Evolutionary conservation across 2,797 vertebrate species (phyloP).

Genomic region (Parambassis ranga): DNA sequence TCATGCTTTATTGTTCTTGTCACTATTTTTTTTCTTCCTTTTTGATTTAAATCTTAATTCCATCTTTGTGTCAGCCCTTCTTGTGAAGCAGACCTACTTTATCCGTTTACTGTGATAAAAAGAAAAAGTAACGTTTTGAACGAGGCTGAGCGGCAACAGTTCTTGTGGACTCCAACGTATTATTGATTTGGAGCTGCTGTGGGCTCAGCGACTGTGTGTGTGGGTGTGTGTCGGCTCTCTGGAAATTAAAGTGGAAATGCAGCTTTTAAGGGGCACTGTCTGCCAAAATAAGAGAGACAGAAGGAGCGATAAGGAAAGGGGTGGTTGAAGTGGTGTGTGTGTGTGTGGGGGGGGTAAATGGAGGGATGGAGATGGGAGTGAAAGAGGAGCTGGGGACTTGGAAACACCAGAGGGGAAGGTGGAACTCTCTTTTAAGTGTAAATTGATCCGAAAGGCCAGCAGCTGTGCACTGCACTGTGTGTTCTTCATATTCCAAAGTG

Average conservation of each 20-base stretch:
- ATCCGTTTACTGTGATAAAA: too few relatives aligned
- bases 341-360: not conserved
- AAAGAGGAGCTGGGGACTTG: not conserved
- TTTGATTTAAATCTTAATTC: not conserved
- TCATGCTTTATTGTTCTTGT: not conserved
- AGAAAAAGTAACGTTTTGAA: too few relatives aligned
- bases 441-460: conserved; percentile 36
- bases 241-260: not conserved
- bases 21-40: not conserved
- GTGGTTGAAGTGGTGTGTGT: not conserved
- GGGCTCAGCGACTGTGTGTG: not conserved
- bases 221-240: too few relatives aligned
- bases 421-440: conserved; percentile 50
- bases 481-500: too few relatives aligned
- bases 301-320: not conserved
- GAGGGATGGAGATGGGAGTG: not conserved
- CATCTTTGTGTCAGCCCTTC: not conserved
- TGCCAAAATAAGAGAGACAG: not conserved
- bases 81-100: too few relatives aligned
- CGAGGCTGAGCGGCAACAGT: too few relatives aligned
- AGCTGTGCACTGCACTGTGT: not conserved
- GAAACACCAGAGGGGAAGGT: conserved; percentile 18
- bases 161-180: not conserved
- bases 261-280: not conserved
- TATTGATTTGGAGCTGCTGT: not conserved